Evolutionary conservation across 23 tunicate genomes (phyloP).

Genomic region (Ciona savignyi): DNA sequence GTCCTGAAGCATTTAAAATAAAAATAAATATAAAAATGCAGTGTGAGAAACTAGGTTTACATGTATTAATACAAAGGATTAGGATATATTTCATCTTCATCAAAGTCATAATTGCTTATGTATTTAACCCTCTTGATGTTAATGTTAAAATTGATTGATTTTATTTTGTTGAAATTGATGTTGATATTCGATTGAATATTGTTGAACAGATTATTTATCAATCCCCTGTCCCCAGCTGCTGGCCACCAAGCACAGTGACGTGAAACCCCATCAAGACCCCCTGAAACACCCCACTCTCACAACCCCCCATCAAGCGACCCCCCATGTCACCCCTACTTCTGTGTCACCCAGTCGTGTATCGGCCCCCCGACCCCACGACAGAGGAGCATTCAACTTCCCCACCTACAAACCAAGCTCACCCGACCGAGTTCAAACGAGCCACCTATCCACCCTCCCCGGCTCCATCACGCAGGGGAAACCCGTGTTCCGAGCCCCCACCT

Average conservation of each 20-base stretch:
- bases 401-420: constrained; percentile 5
- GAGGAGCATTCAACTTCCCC: background rate
- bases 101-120: no score
- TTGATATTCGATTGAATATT: no score
- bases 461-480: constrained; percentile 1
- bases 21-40: no score
- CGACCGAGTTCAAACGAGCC: constrained; percentile 1
- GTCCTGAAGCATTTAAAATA: no score
- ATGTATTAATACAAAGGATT: no score
- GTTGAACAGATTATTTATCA: no score
- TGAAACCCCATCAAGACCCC: background rate
- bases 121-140: no score
- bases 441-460: background rate
- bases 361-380: background rate
- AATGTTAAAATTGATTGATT: no score
- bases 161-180: no score
- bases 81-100: no score
- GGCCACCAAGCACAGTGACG: constrained; percentile 3
- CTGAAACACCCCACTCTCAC: background rate
- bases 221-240: no score
- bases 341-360: background rate
- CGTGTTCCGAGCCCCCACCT: background rate
- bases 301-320: constrained; percentile 3
- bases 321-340: background rate
- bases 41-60: no score